Percentiles rank a stretch among this genome's conserved stretches.
phyloP scores from a whole-genome alignment of 2,888 invertebrate species.

The Dorcus hopei region DNA sequence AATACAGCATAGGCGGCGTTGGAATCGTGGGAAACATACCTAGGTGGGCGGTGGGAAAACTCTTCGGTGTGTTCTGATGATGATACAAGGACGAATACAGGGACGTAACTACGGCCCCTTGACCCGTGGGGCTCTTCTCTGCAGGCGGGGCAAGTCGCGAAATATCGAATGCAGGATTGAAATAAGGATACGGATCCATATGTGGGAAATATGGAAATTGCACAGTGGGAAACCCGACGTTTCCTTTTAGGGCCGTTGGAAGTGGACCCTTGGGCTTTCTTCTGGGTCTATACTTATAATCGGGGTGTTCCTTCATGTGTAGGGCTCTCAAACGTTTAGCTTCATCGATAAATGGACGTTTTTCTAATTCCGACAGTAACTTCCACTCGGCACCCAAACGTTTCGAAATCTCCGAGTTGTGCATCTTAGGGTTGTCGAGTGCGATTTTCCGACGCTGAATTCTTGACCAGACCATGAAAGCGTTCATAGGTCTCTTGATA shows the following conservation, averaged over 20 bases:
- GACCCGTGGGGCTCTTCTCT: conserved; percentile 39
- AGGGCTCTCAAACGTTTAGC: conserved; percentile 89
- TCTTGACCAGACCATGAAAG: conserved; percentile 96
- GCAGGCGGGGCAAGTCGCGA: conserved; percentile 36
- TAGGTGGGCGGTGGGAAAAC: conserved; percentile 55
- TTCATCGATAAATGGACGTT: conserved; percentile 96
- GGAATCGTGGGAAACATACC: conserved; percentile 50
- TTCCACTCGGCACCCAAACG: conserved; percentile 95
- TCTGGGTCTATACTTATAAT: conserved; percentile 91
- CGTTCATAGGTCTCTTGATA: conserved; percentile 97
- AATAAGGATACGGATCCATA: conserved; percentile 66
- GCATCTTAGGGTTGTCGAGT: conserved; percentile 91
- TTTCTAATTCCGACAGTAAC: conserved; percentile 86
- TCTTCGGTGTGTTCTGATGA: conserved; percentile 50
- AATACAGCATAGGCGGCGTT: conserved; percentile 48
- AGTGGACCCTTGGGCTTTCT: conserved; percentile 85
- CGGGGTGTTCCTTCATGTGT: conserved; percentile 95
- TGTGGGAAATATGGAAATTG: conserved; percentile 64
- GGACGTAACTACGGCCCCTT: conserved; percentile 63
- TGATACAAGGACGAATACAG: conserved; percentile 68
- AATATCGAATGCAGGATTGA: conserved; percentile 66
- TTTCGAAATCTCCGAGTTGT: conserved; percentile 87
- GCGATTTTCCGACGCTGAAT: conserved; percentile 90
- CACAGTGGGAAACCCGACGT: conserved; percentile 60
- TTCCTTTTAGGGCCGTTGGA: conserved; percentile 41